Evolutionary conservation across 2,797 vertebrate species (phyloP).

Genomic region (Acipenser oxyrinchus): DNA sequence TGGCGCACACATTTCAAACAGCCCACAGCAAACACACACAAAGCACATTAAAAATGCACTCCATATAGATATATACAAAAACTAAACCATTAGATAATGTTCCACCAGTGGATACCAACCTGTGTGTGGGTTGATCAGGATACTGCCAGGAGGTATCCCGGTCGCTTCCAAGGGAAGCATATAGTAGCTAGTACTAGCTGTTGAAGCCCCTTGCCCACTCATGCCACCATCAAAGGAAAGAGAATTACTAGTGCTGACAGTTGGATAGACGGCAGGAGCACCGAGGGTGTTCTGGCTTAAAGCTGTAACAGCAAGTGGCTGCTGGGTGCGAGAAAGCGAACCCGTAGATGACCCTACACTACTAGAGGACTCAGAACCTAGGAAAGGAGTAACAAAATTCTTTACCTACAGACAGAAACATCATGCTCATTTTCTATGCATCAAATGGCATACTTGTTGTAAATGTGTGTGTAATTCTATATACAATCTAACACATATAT

Average conservation of each 20-base stretch:
- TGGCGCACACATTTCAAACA: neutral
- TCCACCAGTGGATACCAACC: constrained; percentile 67
- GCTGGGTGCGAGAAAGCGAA: constrained; percentile 87
- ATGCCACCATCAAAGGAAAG: constrained; percentile 73
- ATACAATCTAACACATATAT: too few relatives aligned
- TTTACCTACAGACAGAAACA: constrained; percentile 59
- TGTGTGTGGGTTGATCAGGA: constrained; percentile 94
- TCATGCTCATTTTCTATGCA: constrained; percentile 45
- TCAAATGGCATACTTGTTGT: constrained; percentile 22
- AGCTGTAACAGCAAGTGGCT: constrained; percentile 67
- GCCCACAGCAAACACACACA: neutral
- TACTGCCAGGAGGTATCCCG: constrained; percentile 88
- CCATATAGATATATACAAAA: neutral
- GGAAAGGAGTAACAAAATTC: constrained; percentile 64
- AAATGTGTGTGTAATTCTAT: constrained; percentile 21
- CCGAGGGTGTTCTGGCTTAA: constrained; percentile 67
- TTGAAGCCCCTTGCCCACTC: constrained; percentile 64
- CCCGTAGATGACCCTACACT: constrained; percentile 95
- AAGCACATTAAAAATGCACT: constrained; percentile 20
- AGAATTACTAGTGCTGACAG: constrained; percentile 65
- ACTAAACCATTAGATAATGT: constrained; percentile 21
- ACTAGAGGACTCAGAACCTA: constrained; percentile 97
- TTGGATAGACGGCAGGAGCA: constrained; percentile 60
- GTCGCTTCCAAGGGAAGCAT: constrained; percentile 89
- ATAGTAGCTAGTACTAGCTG: constrained; percentile 81